Percentiles rank a stretch among this genome's conserved stretches.
Evolutionary conservation across 2,797 vertebrate genomes (phyloP).

Genomic region (Sylvilagus floridanus): DNA sequence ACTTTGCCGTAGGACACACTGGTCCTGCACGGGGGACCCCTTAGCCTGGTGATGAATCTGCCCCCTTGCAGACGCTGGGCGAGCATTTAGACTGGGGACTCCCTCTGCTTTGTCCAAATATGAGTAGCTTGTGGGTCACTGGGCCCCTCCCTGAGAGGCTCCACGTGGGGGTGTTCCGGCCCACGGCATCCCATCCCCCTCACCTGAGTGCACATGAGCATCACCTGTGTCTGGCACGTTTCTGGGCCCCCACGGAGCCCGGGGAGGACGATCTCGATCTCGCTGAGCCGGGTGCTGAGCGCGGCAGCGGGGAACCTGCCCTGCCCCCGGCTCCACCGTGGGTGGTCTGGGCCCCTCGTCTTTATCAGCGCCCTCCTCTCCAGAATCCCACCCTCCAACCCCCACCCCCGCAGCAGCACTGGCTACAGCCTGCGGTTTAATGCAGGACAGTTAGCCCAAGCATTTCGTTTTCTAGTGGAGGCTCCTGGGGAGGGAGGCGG

Average conservation of each 20-base stretch:
- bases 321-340: no score
- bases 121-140: constrained; percentile 81
- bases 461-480: not conserved
- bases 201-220: not conserved
- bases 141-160: constrained; percentile 78
- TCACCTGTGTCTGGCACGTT: not conserved
- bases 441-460: no score
- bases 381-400: no score
- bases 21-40: constrained; percentile 55
- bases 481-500: not conserved
- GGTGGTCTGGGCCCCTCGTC: no score
- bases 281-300: not conserved
- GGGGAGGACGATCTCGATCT: rapidly evolving
- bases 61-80: constrained; percentile 74
- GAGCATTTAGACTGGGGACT: constrained; percentile 86
- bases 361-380: no score
- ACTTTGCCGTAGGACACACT: constrained; percentile 65
- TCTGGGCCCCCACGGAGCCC: not conserved
- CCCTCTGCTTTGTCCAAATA: constrained; percentile 85
- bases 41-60: constrained; percentile 79
- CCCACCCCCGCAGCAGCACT: not conserved
- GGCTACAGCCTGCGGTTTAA: no score
- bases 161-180: not conserved
- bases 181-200: not conserved
- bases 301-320: not conserved